These are phyloP conservation scores for Podiceps cristatus DNA, from an alignment of 2,113 vertebrate species.

Conservation along the genomic window DNA sequence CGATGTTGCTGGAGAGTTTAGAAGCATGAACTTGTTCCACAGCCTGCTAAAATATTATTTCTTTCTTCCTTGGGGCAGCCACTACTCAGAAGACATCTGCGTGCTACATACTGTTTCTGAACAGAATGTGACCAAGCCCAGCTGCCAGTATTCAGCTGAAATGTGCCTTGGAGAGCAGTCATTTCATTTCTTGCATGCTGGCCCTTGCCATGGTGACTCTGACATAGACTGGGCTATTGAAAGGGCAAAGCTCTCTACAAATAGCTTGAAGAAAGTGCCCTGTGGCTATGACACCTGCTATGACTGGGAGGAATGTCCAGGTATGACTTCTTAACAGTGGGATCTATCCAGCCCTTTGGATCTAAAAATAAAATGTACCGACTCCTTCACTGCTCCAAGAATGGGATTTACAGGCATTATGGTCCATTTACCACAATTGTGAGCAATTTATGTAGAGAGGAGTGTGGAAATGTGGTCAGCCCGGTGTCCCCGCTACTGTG, in stretches of 20 bases:
- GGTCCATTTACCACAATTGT: not conserved
- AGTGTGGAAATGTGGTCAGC: not conserved
- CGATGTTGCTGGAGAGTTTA: rapidly evolving
- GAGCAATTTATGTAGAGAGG: rapidly evolving
- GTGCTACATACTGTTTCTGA: constrained; percentile 75
- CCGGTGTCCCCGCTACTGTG: not conserved
- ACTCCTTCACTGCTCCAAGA: not conserved
- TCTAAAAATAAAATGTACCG: not conserved
- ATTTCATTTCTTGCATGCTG: constrained; percentile 81
- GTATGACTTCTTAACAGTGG: constrained; percentile 56
- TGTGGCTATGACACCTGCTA: constrained; percentile 89
- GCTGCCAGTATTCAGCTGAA: constrained; percentile 82
- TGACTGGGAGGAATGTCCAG: constrained; percentile 91
- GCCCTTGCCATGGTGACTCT: constrained; percentile 66
- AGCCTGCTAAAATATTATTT: not conserved
- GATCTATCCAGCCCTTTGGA: not conserved
- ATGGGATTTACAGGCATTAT: not conserved
- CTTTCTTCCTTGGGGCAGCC: constrained; percentile 64
- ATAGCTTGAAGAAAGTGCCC: constrained; percentile 78
- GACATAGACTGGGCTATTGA: constrained; percentile 84
- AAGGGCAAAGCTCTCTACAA: constrained; percentile 77
- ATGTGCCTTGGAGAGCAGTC: constrained; percentile 81
- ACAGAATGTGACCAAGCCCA: constrained; percentile 75
- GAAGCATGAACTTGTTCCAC: not conserved
- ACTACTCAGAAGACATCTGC: constrained; percentile 81